Evolutionary conservation across 2,797 vertebrate genomes (phyloP), one percentile per base, ranked within the genome.

Genomic region (Acridotheres tristis): DNA sequence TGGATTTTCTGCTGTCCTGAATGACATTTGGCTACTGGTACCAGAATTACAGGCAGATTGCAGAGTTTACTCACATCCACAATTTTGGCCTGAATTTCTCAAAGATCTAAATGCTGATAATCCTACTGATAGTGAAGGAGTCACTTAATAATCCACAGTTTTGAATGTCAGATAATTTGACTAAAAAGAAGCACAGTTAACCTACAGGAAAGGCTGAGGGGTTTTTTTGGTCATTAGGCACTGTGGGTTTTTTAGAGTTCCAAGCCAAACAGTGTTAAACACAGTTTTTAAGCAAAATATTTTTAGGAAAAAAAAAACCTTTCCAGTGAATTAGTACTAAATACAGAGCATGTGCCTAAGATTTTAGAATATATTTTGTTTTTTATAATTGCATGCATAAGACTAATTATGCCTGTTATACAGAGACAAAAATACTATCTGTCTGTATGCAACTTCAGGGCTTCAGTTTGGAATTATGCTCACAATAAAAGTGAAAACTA

Each of bases 261-360:
- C 1, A 4, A 85, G 69, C 15, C 36, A 57, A 68, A 29, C 14
- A 51, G 55, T 25, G 11, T 30, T 69, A 42, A 38, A 51, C 18
- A 58, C 15, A 40, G 19, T 26, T 75, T 85, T 75, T 36, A 71
- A 82, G 63, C 25, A 65, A 57, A 81, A 48, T 43, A 32, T 34
- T 54, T 71, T 11, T 2, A 4, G 34, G 4, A 1, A 27, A 18
- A 34, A 34, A 7, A 83, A 62, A 61, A 22, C 0, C 3, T 14
- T 68, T 87, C 55, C 55, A 61, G 18, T 72, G 54, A 61, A 68
- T 68, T 36, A 38, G 14, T 61, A 61, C 27, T 58, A 69, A 58
- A 65, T 25, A 65, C 26, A 66, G 22, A 48, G 11, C 22, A 11
- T 65, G 40, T 32, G 11, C 21, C 45, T 71, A 58, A 81, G 42